phyloP scores from a whole-genome alignment of 2,888 invertebrate genomes.

The Hypomecis punctinalis region DNA sequence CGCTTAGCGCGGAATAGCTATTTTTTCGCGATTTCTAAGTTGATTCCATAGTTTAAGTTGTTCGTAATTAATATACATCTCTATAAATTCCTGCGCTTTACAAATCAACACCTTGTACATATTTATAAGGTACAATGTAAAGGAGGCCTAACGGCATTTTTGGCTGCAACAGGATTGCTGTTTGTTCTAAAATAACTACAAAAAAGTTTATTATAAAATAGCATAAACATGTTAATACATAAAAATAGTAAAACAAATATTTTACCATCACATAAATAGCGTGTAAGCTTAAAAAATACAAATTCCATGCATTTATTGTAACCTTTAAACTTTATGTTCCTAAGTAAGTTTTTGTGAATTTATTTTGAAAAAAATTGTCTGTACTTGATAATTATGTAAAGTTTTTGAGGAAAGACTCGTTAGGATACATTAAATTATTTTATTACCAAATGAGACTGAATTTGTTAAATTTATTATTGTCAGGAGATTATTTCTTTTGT shows the following conservation, averaged over 20 bases:
- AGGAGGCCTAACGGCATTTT: constrained; percentile 25
- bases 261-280: constrained; percentile 38
- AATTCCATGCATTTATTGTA: constrained; percentile 63
- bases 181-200: not conserved
- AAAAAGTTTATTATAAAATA: constrained; percentile 13
- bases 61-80: too few relatives aligned
- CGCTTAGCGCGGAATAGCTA: too few relatives aligned
- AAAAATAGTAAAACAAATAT: constrained; percentile 52
- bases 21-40: too few relatives aligned
- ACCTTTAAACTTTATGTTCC: constrained; percentile 51
- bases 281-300: constrained; percentile 43
- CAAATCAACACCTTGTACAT: not conserved
- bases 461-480: constrained; percentile 74
- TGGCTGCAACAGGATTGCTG: not conserved
- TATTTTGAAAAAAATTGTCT: constrained; percentile 47
- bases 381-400: constrained; percentile 49
- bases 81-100: too few relatives aligned
- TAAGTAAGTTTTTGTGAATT: constrained; percentile 53
- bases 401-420: constrained; percentile 74
- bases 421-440: constrained; percentile 65
- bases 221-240: constrained; percentile 23
- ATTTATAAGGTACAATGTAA: constrained; percentile 7
- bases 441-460: constrained; percentile 82
- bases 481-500: constrained; percentile 70
- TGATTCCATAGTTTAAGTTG: too few relatives aligned